Evolutionary conservation across 2,113 vertebrate species (phyloP).

Genomic region (Cochlearius cochlearius): DNA sequence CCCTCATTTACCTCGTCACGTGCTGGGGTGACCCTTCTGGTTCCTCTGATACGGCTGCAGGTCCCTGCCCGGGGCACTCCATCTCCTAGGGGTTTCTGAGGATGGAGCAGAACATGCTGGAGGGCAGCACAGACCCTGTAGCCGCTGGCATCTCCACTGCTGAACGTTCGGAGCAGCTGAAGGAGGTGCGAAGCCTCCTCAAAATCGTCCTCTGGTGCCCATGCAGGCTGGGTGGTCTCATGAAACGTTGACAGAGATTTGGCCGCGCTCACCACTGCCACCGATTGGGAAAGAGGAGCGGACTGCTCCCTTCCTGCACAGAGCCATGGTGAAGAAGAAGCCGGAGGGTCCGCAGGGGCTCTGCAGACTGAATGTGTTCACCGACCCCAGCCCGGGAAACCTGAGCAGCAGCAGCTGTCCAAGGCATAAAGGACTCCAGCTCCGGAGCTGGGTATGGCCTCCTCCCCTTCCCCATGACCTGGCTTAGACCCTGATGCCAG

Average conservation of each 20-base stretch:
- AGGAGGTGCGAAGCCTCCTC: neutral
- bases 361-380: neutral
- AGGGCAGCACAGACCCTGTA: neutral
- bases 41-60: neutral
- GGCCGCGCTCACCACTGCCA: neutral
- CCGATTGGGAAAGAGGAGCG: neutral
- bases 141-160: neutral
- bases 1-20: neutral
- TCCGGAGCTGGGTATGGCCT: neutral
- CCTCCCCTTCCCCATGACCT: neutral
- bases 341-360: no score
- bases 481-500: neutral
- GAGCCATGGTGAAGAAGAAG: neutral
- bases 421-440: fast-evolving
- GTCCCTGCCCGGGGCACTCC: neutral
- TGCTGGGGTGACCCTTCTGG: neutral
- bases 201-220: neutral
- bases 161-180: neutral
- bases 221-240: neutral
- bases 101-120: neutral
- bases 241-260: neutral
- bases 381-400: neutral
- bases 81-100: neutral
- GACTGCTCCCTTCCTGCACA: neutral
- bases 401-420: no score